Conservation (phyloP, 2,888 invertebrate genomes). For the Lordiphosa fenestrarum region DNA sequence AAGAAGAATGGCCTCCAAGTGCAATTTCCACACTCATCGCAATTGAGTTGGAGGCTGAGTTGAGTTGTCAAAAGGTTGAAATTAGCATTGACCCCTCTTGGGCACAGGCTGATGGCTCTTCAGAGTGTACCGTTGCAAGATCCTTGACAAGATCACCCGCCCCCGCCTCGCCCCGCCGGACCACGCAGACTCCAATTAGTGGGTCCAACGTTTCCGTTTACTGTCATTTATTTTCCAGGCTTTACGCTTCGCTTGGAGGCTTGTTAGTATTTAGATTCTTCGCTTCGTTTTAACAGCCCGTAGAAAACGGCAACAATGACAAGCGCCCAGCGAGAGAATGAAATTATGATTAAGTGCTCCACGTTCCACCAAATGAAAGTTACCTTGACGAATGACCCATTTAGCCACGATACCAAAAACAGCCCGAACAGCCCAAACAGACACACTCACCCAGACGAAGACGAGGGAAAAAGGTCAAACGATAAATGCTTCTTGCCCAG, state of each 20-base stretch:
- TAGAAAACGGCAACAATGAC: conserved; percentile 64
- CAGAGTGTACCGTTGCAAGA: conserved; percentile 50
- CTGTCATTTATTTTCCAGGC: conserved; percentile 2
- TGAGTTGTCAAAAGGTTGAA: conserved; percentile 72
- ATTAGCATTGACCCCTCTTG: conserved; percentile 63
- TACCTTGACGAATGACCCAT: conserved; percentile 79
- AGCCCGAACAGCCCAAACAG: conserved; percentile 30
- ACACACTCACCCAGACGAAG: conserved; percentile 17
- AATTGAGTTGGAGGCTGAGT: conserved; percentile 21
- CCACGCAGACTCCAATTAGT: conserved; percentile 42
- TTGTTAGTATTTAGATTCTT: conserved; percentile 50
- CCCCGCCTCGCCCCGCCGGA: conserved; percentile 8
- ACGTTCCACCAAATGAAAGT: conserved; percentile 76
- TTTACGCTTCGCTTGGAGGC: conserved; percentile 8
- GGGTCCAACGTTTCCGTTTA: conserved; percentile 10
- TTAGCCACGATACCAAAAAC: conserved; percentile 71
- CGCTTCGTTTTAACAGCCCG: conserved; percentile 55
- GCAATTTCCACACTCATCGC: conserved; percentile 37
- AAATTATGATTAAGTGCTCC: conserved; percentile 73
- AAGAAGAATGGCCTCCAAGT: conserved; percentile 31
- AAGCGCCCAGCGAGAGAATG: conserved; percentile 51
- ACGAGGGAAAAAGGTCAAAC: conserved; percentile 59
- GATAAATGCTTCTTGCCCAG: conserved; percentile 27
- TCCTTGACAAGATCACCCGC: conserved; percentile 48
- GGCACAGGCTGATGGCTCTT: conserved; percentile 41